Evolutionary conservation across 2,888 invertebrate genomes (phyloP), one percentile per base, ranked within the genome.

Genomic region (Heliconius sara): DNA sequence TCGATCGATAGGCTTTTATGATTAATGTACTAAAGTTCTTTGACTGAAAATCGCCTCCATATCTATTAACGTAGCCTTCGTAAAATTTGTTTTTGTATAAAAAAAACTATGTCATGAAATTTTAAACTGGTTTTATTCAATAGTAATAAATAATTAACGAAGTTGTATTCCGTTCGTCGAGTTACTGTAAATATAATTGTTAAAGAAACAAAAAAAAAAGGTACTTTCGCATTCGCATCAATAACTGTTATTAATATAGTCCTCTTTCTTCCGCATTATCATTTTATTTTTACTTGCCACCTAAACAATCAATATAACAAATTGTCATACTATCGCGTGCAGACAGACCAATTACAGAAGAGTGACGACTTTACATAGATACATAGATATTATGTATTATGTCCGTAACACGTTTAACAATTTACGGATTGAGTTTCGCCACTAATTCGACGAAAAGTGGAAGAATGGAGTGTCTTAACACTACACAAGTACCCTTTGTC

Each of bases 1-100:
- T 83, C 85, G 85, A 90, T 92, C 92, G 89, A 93, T 93, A 86
- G 79, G 71, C 76, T 76, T 63, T 75, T 63, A 77, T 79, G 78
- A 80, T 80, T 80, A 79, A 80, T 79, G 80, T 65, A 60, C 6
- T 30, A 34, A 25, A 79, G 71, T 72, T 79, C 57, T 76, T 75
- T 75, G 60, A 75, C 43, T 78, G 52, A 63, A 67, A 57, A 60
- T 39, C 52, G 47, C 39, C 22, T 60, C 27, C 63, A 60, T 68
- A 70, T 74, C 68, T 67, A 74, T 75, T 25, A 30, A 47, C 16
- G n/a, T 57, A 75, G 12, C 7, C 27, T 63, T 43, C 19, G 16
- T 22, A 34, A 12, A 60, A 63, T 19, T 30, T n/a, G 16, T 63
- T 25, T 39, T 25, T 43, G 0, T 68, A 6, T 43, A 43, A 2